Evolutionary conservation across 1,140 invertebrate species (phyloP), one percentile per base, ranked within the genome.

Genomic region (Eurosta solidaginis): DNA sequence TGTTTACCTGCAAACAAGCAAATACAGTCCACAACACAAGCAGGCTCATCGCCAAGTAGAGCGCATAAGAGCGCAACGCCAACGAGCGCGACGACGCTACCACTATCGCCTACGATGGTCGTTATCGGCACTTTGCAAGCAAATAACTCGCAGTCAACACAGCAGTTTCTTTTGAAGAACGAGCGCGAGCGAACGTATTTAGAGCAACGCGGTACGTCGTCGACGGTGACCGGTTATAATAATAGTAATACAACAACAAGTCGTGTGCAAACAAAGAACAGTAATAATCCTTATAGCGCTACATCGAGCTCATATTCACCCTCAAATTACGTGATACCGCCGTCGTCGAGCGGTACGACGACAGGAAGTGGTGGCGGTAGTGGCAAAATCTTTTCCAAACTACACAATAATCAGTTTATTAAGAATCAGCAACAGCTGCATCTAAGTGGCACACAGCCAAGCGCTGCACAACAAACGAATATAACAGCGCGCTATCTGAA

Each of bases 341-440:
- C 17, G 36, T 20, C n/a, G 47, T 20, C n/a, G 47, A 25, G 17
- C 7, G 52, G n/a, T 52, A 52, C n/a, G 74, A 52, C 76, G 3
- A 44, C 33, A 33, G 77, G 27, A 17, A 63, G 50, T 77, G 42
- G 36, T 59, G 52, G 44, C 25, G 77, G 59, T 59, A 54, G 44
- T 27, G 77, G 59, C 49, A 79, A 86, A 81, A 83, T 85, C 79
- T 86, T 83, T 68, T 81, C 84, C 78, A 86, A 86, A 83, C 81
- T 86, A 80, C 84, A 86, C 76, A 85, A 83, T 76, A 86, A 86
- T 81, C 83, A 86, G 76, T 86, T 86, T 59, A 86, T 86, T 12
- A 79, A 83, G 76, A 82, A 85, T 75, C 82, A 85, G 75, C 83
- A 84, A 17, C 81, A 84, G 12, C 83, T 83, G 0, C 80, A 83